Conservation (phyloP, 2,797 vertebrate species). For the Hirundo rustica region DNA sequence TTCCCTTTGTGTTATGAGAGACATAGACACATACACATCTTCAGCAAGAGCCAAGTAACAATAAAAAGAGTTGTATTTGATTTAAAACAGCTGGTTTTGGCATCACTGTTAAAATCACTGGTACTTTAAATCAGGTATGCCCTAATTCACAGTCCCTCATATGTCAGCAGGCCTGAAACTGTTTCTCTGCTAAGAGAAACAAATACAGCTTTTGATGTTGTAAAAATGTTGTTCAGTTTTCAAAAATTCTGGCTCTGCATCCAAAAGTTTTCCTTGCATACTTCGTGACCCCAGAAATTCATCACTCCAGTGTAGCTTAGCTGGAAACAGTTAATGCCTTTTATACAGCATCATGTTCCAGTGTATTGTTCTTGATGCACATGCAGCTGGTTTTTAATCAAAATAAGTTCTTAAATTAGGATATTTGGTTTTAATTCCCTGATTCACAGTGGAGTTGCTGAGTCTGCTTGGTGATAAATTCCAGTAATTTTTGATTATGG, state of each 20-base stretch:
- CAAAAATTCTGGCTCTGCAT: neutral
- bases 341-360: neutral
- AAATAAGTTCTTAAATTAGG: constrained; percentile 49
- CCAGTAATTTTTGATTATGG: constrained; percentile 28
- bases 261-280: neutral
- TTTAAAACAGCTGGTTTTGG: neutral
- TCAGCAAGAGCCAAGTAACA: neutral
- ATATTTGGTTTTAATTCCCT: constrained; percentile 46
- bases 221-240: neutral
- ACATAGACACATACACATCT: neutral
- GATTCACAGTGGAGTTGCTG: constrained; percentile 34
- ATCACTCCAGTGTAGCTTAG: neutral
- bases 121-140: neutral
- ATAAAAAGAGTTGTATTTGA: neutral
- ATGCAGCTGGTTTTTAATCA: constrained; percentile 40
- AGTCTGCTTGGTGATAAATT: constrained; percentile 39
- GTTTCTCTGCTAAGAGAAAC: neutral
- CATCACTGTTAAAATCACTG: neutral
- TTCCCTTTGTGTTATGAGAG: neutral
- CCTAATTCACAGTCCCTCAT: neutral
- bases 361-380: neutral
- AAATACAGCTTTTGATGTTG: neutral
- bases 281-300: neutral
- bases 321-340: neutral
- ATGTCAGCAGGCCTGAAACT: neutral